A percentile compares a stretch with the other conserved stretches of the same genome.
Evolutionary conservation across 2,113 vertebrate genomes (phyloP).

Genomic region (Chionomys nivalis): DNA sequence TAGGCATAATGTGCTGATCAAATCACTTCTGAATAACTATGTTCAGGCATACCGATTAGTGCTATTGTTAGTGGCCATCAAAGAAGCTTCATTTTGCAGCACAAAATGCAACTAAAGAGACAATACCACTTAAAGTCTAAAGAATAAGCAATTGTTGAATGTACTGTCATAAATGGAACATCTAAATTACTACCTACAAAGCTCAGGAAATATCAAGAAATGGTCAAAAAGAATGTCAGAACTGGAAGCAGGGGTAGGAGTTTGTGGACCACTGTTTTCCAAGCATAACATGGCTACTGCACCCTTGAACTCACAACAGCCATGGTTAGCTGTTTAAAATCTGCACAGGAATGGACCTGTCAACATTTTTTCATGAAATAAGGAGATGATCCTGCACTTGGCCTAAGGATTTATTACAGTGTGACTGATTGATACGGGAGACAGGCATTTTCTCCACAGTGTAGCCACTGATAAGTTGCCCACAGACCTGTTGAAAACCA

Average conservation of each 20-base stretch:
- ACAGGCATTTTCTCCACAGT: neutral
- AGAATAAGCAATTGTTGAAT: neutral
- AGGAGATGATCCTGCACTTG: neutral
- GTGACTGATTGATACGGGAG: neutral
- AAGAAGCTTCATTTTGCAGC: neutral
- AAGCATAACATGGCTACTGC: neutral
- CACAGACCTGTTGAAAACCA: neutral
- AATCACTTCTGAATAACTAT: neutral
- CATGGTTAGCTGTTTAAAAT: neutral
- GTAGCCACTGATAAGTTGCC: neutral
- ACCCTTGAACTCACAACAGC: neutral
- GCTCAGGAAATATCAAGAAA: no score
- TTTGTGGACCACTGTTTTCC: neutral
- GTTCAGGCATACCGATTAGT: neutral
- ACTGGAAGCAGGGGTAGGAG: neutral
- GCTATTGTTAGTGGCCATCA: neutral
- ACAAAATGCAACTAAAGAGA: no score
- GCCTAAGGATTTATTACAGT: neutral
- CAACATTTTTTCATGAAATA: neutral
- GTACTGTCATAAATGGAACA: neutral
- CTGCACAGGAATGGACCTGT: neutral
- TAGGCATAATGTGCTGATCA: neutral
- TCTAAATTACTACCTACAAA: neutral
- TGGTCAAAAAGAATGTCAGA: neutral
- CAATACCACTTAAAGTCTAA: neutral